phyloP scores from a whole-genome alignment of 2,888 invertebrate genomes.

The Pammene aurita region DNA sequence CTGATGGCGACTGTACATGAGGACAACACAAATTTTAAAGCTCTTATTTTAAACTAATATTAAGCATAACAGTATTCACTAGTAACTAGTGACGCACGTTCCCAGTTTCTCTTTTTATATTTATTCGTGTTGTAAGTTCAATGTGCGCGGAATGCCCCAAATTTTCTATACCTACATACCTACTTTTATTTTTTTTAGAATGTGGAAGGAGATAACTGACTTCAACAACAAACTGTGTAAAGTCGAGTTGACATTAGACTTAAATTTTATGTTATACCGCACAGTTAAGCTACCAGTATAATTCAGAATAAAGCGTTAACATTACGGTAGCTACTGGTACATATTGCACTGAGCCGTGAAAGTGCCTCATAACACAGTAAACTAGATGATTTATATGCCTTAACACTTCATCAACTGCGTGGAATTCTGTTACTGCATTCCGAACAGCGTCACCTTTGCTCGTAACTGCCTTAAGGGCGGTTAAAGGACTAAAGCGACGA shows the following conservation, averaged over 20 bases:
- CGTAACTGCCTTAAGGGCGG: neutral
- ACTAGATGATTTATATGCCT: conserved; percentile 4
- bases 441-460: neutral
- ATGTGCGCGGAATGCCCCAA: neutral
- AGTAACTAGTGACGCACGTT: too few relatives aligned
- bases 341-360: neutral
- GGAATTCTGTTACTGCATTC: neutral
- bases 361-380: neutral
- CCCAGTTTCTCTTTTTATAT: conserved; percentile 4
- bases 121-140: neutral
- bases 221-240: neutral
- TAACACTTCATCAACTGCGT: neutral
- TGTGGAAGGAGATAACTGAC: neutral
- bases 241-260: neutral
- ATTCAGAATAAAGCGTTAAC: neutral
- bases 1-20: too few relatives aligned
- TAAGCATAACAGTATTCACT: conserved; percentile 12
- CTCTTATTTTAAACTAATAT: conserved; percentile 11
- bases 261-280: neutral
- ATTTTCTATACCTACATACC: neutral
- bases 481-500: neutral
- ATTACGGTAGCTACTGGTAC: neutral
- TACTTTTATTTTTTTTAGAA: neutral
- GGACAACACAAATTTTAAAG: neutral
- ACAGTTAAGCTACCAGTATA: too few relatives aligned